phyloP scores from a whole-genome alignment of 1,140 invertebrate species.

The Cheumatopsyche charites region DNA sequence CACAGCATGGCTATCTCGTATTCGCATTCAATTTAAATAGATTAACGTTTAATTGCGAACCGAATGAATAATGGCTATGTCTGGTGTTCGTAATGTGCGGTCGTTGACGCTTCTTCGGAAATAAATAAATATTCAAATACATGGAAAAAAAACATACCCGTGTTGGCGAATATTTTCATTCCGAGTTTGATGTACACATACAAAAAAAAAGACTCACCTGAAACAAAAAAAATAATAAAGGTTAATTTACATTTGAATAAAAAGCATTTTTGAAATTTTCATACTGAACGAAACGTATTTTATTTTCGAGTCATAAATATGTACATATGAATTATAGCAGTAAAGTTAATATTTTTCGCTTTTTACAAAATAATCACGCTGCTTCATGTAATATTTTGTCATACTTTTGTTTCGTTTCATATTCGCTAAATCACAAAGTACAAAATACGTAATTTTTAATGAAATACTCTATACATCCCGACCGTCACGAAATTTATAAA shows the following conservation, averaged over 20 bases:
- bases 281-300: no score
- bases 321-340: no score
- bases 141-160: not conserved
- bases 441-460: no score
- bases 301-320: no score
- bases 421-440: no score
- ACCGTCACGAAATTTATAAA: no score
- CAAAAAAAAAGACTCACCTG: conserved; percentile 5
- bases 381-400: no score
- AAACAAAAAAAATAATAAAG: conserved; percentile 7
- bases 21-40: conserved; percentile 22
- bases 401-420: no score
- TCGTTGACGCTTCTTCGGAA: not conserved
- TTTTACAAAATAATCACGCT: no score
- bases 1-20: not conserved
- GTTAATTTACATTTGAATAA: not conserved
- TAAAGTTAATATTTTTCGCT: no score
- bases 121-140: conserved; percentile 11
- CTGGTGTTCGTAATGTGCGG: conserved; percentile 12
- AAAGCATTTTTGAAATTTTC: no score
- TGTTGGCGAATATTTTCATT: not conserved
- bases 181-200: not conserved
- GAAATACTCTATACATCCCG: no score
- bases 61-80: conserved; percentile 9
- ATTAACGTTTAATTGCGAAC: conserved; percentile 14